Evolutionary conservation across 2,797 vertebrate genomes (phyloP).

Genomic region (Chanos chanos): DNA sequence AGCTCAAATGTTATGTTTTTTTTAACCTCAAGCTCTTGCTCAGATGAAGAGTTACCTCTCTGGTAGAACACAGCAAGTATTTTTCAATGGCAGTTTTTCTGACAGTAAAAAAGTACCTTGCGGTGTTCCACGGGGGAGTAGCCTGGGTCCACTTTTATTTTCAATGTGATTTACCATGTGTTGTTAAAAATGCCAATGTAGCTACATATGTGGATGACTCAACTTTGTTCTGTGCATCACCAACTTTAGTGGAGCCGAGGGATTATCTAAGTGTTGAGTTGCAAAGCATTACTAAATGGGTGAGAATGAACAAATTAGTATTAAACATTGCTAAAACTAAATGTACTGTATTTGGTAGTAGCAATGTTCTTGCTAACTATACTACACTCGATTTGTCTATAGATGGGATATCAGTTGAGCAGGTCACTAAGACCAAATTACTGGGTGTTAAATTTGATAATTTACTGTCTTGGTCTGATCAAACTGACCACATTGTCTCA

Average conservation of each 20-base stretch:
- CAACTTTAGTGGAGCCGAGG: background rate
- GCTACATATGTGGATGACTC: background rate
- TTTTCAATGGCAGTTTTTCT: too few species aligned
- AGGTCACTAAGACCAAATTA: background rate
- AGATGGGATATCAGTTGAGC: background rate
- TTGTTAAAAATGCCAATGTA: background rate
- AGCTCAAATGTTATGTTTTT: constrained; percentile 14
- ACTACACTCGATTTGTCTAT: background rate
- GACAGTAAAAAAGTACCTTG: background rate
- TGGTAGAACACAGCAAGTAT: background rate
- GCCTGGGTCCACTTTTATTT: background rate
- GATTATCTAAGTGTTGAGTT: too few species aligned
- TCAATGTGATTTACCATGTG: too few species aligned
- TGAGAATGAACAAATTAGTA: background rate
- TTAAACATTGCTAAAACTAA: background rate
- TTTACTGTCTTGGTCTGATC: background rate
- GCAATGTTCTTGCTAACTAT: background rate
- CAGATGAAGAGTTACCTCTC: background rate
- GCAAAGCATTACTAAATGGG: background rate
- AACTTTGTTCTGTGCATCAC: background rate
- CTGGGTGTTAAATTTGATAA: background rate
- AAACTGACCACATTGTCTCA: background rate
- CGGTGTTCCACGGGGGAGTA: background rate
- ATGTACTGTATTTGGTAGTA: background rate
- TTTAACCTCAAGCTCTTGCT: background rate